Evolutionary conservation across 2,113 vertebrate species (phyloP), one percentile per base, ranked within the genome.

Genomic region (Phrynosoma platyrhinos): DNA sequence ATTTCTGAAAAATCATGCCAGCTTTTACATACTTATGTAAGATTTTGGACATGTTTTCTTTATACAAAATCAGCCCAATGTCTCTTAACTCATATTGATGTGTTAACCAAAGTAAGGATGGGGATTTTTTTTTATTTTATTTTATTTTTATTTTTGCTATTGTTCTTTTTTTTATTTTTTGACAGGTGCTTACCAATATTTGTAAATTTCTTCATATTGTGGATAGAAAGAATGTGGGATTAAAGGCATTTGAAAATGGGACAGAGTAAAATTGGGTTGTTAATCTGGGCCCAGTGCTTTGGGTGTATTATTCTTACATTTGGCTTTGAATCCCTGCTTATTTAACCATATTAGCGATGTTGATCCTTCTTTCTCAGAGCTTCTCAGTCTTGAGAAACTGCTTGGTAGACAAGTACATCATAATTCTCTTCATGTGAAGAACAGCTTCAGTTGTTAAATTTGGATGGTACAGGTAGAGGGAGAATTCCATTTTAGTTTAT

Each of bases 1-100:
- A 20, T 85, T 85, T 76, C 72, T 62, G 58, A 25, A 85, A 76
- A 85, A 76, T 53, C n/a, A 83, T 72, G 23, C 16, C 23, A 23
- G n/a, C 23, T 58, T 40, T 32, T 58, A 47, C 12, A 36, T 40
- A 69, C 68, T 27, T 0, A 1, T 77, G 25, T 64, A 76, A 75
- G 30, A 36, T 76, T 85, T 76, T 42, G 14, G 53, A 42, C 75
- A 53, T 84, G 47, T n/a, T 42, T 83, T 53, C 9, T 27, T 84
- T 62, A 20, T 55, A 42, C 40, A 85, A 21, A 18, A 36, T 62
- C 53, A 36, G n/a, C n/a, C 9, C 16, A 36, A 55, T 21, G 25
- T n/a, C n/a, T 21, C 4, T 79, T 58, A 62, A 30, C 5, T 79
- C 21, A 74, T 58, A 53, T 13, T 85, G 72, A 76, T 76, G 72